Conservation (phyloP, 64 coral and sea anemone genomes). For the Montipora efflorescens region DNA sequence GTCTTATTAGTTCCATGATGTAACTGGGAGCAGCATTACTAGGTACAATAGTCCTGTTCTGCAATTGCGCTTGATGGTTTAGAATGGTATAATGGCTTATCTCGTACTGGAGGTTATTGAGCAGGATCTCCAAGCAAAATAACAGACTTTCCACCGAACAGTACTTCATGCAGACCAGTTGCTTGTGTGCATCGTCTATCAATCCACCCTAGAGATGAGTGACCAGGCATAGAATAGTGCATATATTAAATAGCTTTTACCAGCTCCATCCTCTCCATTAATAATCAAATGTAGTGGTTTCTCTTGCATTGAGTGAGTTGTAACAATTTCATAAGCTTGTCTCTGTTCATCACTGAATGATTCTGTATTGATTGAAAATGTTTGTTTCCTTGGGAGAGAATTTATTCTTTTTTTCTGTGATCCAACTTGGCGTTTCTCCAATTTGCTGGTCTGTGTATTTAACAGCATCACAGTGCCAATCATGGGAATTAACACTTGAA, state of each 20-base stretch:
- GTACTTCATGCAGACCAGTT: no score
- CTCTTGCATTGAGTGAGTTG: constrained; percentile 10
- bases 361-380: background rate
- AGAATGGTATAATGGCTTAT: constrained; percentile 13
- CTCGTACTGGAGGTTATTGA: no score
- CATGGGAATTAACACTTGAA: constrained; percentile 52
- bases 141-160: constrained; percentile 16
- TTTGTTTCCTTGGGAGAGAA: background rate
- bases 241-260: constrained; percentile 57
- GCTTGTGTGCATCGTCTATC: background rate
- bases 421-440: constrained; percentile 32
- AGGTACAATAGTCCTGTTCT: no score
- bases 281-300: constrained; percentile 40
- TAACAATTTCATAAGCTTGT: constrained; percentile 39
- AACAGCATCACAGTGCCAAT: constrained; percentile 45
- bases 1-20: no score
- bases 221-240: constrained; percentile 21
- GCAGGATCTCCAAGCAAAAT: constrained; percentile 43
- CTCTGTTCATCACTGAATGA: constrained; percentile 47
- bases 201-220: constrained; percentile 56
- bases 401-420: background rate
- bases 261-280: constrained; percentile 13
- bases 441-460: constrained; percentile 5
- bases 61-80: background rate
- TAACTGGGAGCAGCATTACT: no score